Conservation (phyloP, 2,113 vertebrate species). For the Lontra canadensis region DNA sequence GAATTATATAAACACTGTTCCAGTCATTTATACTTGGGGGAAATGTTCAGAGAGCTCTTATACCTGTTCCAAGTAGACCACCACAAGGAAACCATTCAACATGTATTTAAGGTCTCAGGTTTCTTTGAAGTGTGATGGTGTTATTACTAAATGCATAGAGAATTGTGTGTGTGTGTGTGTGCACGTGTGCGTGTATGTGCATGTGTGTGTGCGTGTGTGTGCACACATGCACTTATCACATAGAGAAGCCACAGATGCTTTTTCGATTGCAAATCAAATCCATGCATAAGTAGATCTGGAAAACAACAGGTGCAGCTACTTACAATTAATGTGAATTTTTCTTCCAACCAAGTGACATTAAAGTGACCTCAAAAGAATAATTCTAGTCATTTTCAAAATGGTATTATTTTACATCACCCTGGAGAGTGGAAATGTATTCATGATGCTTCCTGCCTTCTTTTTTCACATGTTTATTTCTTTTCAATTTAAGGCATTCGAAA, state of each 20-base stretch:
- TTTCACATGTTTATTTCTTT: constrained; percentile 46
- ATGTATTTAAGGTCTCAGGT: not conserved
- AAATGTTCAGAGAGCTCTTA: constrained; percentile 49
- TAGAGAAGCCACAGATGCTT: constrained; percentile 33
- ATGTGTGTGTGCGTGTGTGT: not conserved
- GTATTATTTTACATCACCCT: constrained; percentile 31
- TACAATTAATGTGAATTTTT: constrained; percentile 39
- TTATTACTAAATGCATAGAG: not conserved
- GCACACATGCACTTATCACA: not conserved
- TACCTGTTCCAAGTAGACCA: not conserved
- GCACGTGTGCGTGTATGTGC: not conserved
- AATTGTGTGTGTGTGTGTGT: not conserved
- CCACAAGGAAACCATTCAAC: not conserved
- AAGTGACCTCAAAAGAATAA: constrained; percentile 25
- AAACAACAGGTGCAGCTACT: not conserved
- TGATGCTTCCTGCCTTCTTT: not conserved
- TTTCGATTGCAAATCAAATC: constrained; percentile 40
- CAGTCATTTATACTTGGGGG: constrained; percentile 50
- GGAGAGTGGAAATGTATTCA: constrained; percentile 23
- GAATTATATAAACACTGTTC: constrained; percentile 70
- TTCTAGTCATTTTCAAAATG: constrained; percentile 33
- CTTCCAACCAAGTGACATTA: constrained; percentile 12
- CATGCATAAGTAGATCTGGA: constrained; percentile 9
- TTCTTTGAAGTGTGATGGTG: not conserved
- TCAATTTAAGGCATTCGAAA: not conserved